Evolutionary conservation across 2,888 invertebrate genomes (phyloP).

Genomic region (Syrphus vitripennis): DNA sequence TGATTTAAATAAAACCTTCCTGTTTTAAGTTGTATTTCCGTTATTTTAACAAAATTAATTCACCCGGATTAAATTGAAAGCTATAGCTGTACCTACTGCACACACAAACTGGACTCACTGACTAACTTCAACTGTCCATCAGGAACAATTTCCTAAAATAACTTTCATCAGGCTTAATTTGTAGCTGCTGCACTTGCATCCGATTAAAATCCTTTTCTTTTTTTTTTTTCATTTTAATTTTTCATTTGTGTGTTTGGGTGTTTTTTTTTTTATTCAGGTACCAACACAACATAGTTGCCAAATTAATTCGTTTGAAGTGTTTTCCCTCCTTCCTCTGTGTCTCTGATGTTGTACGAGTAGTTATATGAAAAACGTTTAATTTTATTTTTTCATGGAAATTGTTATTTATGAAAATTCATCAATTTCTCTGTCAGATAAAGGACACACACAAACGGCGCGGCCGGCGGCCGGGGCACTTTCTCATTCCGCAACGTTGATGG

Average conservation of each 20-base stretch:
- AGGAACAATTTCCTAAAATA: slow-evolving; percentile 6
- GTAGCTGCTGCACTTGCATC: slow-evolving; percentile 39
- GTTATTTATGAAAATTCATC: slow-evolving; percentile 53
- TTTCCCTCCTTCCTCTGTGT: background rate
- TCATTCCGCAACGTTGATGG: slow-evolving; percentile 40
- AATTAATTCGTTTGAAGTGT: slow-evolving; percentile 41
- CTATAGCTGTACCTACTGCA: background rate
- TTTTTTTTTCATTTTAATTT: background rate
- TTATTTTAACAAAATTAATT: slow-evolving; percentile 5
- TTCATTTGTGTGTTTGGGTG: background rate
- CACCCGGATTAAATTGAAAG: background rate
- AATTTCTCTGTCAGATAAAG: slow-evolving; percentile 40
- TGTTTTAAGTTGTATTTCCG: slow-evolving; percentile 13
- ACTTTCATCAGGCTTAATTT: slow-evolving; percentile 25
- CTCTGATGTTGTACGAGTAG: background rate
- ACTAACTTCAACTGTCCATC: background rate
- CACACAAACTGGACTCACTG: background rate
- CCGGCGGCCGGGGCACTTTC: background rate
- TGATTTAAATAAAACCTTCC: slow-evolving; percentile 10
- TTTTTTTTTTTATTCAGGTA: background rate
- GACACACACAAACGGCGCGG: slow-evolving; percentile 12
- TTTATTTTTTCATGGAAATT: background rate
- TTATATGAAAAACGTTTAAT: slow-evolving; percentile 4
- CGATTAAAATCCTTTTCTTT: slow-evolving; percentile 18
- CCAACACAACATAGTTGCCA: slow-evolving; percentile 2